Evolutionary conservation across 2,888 invertebrate species (phyloP), one percentile per base, ranked within the genome.

Genomic region (Hemicrepidius hirtus): DNA sequence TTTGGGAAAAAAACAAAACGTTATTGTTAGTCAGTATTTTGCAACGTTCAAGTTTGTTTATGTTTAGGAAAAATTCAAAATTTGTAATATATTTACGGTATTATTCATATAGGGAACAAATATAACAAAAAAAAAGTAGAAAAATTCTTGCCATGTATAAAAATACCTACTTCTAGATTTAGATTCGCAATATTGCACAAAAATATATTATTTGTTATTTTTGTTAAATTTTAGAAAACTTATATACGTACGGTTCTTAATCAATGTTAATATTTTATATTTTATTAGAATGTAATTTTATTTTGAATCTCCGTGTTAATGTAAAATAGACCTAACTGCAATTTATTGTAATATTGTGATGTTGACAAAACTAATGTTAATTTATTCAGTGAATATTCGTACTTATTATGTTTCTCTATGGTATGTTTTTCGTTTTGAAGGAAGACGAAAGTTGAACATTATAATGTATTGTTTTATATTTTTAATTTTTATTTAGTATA

Each of bases 21-120:
- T 40, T 60, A 57, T 68, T 66, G 82, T 83, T 83, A 83, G 84
- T 83, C 84, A 82, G 84, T 83, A 83, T 84, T 82, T 82, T 82
- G 81, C 79, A 78, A 76, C 70, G 68, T 73, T 77, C 68, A 41
- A 37, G 50, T n/a, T 49, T 41, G 12, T 32, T 55, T 55, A 28
- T 9, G 28, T 40, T 62, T 57, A 40, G 37, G 57, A 44, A 55
- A 67, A 72, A 37, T 59, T 55, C 41, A 72, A 69, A 71, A 72
- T 70, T 70, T 68, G 66, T 66, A 75, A 67, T 73, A 46, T 57
- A 69, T 68, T 62, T 76, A 75, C 74, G 35, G 50, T 63, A 72
- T 70, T 73, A 73, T 24, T 73, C 55, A 64, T 74, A 75, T 78
- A 77, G 77, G 78, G 78, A 78, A 71, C 78, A 78, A 77, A 71